phyloP scores from a whole-genome alignment of 2,888 invertebrate species.

The Athalia rosae region DNA sequence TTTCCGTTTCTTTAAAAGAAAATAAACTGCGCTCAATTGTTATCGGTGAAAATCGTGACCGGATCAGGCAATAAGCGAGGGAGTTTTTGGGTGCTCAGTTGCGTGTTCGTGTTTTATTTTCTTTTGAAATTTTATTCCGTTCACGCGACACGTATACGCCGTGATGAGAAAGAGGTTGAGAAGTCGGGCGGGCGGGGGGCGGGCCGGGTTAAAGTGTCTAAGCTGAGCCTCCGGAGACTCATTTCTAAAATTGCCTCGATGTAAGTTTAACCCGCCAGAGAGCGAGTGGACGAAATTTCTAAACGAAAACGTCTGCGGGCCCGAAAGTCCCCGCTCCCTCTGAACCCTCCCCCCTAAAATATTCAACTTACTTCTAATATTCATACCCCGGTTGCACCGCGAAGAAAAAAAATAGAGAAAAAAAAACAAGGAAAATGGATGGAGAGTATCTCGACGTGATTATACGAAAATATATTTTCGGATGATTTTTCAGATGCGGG shows the following conservation, averaged over 20 bases:
- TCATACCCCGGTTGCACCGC: no score
- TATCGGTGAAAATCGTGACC: constrained; percentile 25
- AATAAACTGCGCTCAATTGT: not conserved
- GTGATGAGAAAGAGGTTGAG: no score
- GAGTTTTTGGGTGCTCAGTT: not conserved
- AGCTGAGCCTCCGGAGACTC: constrained; percentile 21
- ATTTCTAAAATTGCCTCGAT: constrained; percentile 30
- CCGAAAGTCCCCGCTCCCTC: not conserved
- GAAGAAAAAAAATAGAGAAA: not conserved
- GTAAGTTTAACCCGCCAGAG: constrained; percentile 22
- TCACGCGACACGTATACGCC: constrained; percentile 9
- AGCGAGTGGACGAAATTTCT: constrained; percentile 18
- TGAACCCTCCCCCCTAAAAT: no score
- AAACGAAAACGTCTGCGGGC: not conserved
- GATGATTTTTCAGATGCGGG: no score
- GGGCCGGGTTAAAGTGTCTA: constrained; percentile 15
- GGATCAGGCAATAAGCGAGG: constrained; percentile 11
- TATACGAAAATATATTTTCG: not conserved
- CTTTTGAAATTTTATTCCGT: constrained; percentile 6
- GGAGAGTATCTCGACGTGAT: not conserved
- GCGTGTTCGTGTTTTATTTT: no score
- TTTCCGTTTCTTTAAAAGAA: not conserved
- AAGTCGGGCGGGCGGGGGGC: not conserved
- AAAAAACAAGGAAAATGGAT: not conserved
- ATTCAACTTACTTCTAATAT: no score